A percentile compares a stretch with the other conserved stretches of the same genome.
Evolutionary conservation across 2,797 vertebrate species (phyloP).

Genomic region (Macropus fuliginosus): DNA sequence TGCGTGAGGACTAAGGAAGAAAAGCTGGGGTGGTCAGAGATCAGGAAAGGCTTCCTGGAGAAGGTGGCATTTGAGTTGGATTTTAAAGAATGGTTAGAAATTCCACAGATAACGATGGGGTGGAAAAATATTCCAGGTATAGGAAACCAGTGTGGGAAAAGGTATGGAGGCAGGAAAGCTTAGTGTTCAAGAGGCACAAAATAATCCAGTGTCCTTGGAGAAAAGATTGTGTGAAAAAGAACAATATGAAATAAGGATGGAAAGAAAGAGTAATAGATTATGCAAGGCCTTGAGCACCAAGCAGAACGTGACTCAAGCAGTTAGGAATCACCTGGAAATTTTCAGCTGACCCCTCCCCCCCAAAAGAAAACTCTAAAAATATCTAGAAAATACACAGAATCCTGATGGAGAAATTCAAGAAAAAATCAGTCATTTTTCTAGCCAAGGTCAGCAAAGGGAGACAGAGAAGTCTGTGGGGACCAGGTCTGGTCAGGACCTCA

Average conservation of each 20-base stretch:
- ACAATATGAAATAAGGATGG: neutral
- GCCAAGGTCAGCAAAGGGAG: neutral
- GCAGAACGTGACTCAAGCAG: neutral
- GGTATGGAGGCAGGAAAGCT: neutral
- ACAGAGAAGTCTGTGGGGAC: neutral
- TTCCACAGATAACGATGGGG: neutral
- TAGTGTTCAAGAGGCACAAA: neutral
- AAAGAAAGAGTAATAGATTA: neutral
- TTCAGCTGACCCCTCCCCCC: neutral
- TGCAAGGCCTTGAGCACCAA: neutral
- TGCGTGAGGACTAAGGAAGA: neutral
- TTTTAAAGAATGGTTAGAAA: slow-evolving; percentile 10
- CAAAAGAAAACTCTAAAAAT: neutral
- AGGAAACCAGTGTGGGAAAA: neutral
- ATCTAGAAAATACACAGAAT: neutral
- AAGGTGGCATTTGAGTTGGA: neutral
- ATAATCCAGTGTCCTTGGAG: neutral
- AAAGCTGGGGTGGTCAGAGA: neutral
- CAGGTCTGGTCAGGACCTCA: neutral
- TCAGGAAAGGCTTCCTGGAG: neutral
- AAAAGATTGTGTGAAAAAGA: neutral
- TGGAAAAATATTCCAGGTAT: neutral
- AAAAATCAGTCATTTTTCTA: neutral
- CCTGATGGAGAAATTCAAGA: neutral
- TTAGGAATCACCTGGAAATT: neutral